phyloP scores from a whole-genome alignment of 2,113 vertebrate species.

The Pseudonaja textilis region DNA sequence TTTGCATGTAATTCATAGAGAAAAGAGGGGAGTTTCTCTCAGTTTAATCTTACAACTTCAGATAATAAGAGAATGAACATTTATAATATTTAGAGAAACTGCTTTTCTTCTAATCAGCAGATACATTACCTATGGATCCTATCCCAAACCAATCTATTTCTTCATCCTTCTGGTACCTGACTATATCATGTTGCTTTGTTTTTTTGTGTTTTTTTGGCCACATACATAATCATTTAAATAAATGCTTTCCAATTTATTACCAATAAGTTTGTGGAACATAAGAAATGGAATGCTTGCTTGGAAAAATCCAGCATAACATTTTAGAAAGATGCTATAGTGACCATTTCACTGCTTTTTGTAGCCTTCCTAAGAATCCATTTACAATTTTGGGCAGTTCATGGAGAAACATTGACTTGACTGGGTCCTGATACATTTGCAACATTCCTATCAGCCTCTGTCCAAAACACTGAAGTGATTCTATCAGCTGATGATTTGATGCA shows the following conservation, averaged over 20 bases:
- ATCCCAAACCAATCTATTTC: background rate
- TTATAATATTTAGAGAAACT: background rate
- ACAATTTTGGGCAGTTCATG: background rate
- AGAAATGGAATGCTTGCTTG: background rate
- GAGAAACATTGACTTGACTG: background rate
- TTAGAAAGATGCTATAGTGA: background rate
- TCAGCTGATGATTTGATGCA: background rate
- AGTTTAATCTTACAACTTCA: background rate
- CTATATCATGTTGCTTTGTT: background rate
- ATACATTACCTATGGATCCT: background rate
- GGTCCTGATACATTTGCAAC: background rate
- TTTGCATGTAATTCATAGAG: background rate
- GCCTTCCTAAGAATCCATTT: background rate
- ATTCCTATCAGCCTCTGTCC: background rate
- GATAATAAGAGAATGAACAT: background rate
- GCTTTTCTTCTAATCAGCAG: background rate
- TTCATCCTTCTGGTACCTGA: background rate
- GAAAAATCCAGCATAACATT: background rate
- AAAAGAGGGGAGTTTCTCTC: background rate
- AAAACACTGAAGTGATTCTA: background rate
- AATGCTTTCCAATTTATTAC: background rate
- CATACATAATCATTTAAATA: background rate
- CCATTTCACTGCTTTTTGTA: background rate
- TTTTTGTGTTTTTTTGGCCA: too few species aligned
- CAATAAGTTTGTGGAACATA: background rate